phyloP scores from a whole-genome alignment of 2,113 vertebrate genomes.

The Thalassoma bifasciatum region DNA sequence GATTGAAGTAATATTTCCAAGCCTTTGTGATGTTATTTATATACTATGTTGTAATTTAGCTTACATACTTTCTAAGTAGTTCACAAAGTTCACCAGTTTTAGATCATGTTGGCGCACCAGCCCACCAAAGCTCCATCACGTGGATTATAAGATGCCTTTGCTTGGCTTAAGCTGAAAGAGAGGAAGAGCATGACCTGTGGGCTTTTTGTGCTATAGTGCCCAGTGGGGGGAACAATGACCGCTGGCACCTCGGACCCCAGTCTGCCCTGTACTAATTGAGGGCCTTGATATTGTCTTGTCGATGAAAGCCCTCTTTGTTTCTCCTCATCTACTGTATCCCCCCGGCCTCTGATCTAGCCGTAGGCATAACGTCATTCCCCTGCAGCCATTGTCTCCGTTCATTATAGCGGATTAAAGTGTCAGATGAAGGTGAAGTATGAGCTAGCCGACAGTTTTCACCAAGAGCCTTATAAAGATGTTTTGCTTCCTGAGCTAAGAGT shows the following conservation, averaged over 20 bases:
- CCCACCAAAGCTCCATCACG: slow-evolving; percentile 62
- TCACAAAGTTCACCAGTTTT: slow-evolving; percentile 59
- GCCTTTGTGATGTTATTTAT: not conserved
- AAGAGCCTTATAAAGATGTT: slow-evolving; percentile 44
- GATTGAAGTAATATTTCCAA: not conserved
- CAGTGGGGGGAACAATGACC: slow-evolving; percentile 49
- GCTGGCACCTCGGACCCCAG: slow-evolving; percentile 66
- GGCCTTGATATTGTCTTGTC: slow-evolving; percentile 73
- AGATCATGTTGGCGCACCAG: slow-evolving; percentile 41
- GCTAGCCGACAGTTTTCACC: slow-evolving; percentile 16
- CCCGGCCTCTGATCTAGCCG: slow-evolving; percentile 62
- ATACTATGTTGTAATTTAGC: not conserved
- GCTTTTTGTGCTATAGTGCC: slow-evolving; percentile 50
- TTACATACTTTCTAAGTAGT: slow-evolving; percentile 17
- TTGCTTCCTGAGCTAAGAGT: slow-evolving; percentile 25
- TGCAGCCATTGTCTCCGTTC: slow-evolving; percentile 61
- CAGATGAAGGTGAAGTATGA: slow-evolving; percentile 66
- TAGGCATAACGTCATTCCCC: slow-evolving; percentile 66
- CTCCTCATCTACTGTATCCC: slow-evolving; percentile 73
- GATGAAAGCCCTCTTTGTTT: slow-evolving; percentile 80
- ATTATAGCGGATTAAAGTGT: slow-evolving; percentile 75
- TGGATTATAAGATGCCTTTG: slow-evolving; percentile 76
- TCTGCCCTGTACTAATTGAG: slow-evolving; percentile 81
- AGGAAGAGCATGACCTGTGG: slow-evolving; percentile 61
- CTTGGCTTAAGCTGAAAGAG: slow-evolving; percentile 66